Conservation (phyloP, 2,113 vertebrate genomes). For the Eupsittula cactorum region DNA sequence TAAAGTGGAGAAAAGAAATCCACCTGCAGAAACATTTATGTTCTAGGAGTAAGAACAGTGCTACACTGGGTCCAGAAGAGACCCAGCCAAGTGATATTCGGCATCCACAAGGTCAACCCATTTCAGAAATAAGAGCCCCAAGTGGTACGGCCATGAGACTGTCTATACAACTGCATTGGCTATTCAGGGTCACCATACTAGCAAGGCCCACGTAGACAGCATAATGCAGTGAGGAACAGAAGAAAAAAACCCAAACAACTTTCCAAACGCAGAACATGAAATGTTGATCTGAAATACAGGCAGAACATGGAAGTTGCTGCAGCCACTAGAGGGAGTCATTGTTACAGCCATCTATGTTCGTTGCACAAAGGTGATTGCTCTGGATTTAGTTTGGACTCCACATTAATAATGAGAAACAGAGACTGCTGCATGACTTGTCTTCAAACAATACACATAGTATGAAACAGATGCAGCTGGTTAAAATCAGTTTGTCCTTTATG, state of each 20-base stretch:
- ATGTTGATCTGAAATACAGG: not conserved
- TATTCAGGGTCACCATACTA: not conserved
- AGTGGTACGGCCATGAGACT: not conserved
- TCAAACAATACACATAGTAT: not conserved
- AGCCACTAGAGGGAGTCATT: slow-evolving; percentile 40
- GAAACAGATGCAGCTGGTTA: not conserved
- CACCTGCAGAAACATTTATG: not conserved
- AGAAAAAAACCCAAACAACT: not conserved
- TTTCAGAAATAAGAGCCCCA: not conserved
- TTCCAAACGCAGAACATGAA: not conserved
- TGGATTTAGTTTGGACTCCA: not conserved
- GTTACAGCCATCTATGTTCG: not conserved
- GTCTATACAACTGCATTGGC: not conserved
- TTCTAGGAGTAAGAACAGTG: not conserved
- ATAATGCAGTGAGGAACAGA: not conserved
- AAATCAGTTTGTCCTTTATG: not conserved
- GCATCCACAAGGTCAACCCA: not conserved
- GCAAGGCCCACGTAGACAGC: not conserved
- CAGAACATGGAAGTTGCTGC: not conserved
- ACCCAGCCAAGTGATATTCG: not conserved
- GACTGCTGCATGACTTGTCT: not conserved
- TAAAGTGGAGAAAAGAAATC: not conserved
- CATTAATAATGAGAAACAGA: not conserved
- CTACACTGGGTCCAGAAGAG: not conserved
- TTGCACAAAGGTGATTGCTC: not conserved